Evolutionary conservation across 2,113 vertebrate genomes (phyloP).

Genomic region (Suncus etruscus): DNA sequence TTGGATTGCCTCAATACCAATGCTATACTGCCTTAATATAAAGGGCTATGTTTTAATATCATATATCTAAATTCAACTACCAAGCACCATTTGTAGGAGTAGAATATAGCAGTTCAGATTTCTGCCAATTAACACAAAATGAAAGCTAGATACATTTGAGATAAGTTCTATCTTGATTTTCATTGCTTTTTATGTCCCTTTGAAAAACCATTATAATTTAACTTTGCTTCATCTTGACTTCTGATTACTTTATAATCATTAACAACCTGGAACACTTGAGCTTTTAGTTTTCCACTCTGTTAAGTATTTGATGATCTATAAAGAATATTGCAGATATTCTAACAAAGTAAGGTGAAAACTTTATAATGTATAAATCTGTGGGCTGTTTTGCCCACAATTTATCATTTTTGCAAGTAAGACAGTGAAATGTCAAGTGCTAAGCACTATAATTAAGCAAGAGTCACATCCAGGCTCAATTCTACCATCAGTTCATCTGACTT

Average conservation of each 20-base stretch:
- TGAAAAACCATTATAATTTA: slow-evolving; percentile 60
- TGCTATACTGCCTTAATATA: neutral
- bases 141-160: slow-evolving; percentile 31
- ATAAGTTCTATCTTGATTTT: slow-evolving; percentile 53
- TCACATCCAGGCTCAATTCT: neutral
- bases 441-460: neutral
- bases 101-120: slow-evolving; percentile 52
- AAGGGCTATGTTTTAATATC: slow-evolving; percentile 20
- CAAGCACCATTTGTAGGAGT: neutral
- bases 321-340: slow-evolving; percentile 34
- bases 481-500: neutral
- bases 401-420: neutral
- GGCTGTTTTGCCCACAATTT: slow-evolving; percentile 15
- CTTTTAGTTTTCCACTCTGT: slow-evolving; percentile 50
- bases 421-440: neutral
- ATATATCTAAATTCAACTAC: neutral
- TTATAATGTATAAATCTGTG: neutral
- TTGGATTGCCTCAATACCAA: neutral
- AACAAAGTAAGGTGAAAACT: neutral
- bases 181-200: slow-evolving; percentile 32
- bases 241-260: slow-evolving; percentile 55
- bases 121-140: slow-evolving; percentile 48
- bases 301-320: slow-evolving; percentile 37
- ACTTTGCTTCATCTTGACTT: slow-evolving; percentile 60
- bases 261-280: slow-evolving; percentile 29